Evolutionary conservation across 2,797 vertebrate species (phyloP).

Genomic region (Lagorchestes hirsutus): DNA sequence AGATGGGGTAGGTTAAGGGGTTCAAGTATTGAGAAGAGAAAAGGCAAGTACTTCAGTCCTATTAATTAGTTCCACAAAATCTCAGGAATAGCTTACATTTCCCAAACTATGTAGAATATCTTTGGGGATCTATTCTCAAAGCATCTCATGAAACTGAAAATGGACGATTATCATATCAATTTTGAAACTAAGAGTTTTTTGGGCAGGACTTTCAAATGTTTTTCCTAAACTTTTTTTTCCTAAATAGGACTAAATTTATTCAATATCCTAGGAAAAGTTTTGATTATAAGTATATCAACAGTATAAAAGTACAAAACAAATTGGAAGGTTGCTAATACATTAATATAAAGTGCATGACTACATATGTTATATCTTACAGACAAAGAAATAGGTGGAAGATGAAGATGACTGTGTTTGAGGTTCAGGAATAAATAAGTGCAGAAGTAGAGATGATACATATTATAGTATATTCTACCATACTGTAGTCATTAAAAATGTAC

Average conservation of each 20-base stretch:
- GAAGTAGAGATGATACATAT: conserved; percentile 86
- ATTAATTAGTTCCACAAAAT: neutral
- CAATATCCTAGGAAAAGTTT: conserved; percentile 86
- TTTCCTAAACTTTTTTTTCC: neutral
- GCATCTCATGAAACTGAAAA: no score
- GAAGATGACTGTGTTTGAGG: conserved; percentile 84
- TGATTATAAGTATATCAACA: conserved; percentile 88
- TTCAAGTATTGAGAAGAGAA: neutral
- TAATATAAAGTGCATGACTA: conserved; percentile 98
- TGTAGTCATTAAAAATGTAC: conserved; percentile 81
- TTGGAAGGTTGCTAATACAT: conserved; percentile 91
- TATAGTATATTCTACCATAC: conserved; percentile 86
- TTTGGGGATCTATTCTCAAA: no score
- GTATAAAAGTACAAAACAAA: conserved; percentile 98
- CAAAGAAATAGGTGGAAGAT: conserved; percentile 84
- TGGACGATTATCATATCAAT: neutral
- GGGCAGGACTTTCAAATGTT: neutral
- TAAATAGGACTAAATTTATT: conserved; percentile 88
- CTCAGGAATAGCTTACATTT: neutral
- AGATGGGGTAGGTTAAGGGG: neutral
- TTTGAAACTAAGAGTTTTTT: neutral
- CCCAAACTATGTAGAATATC: no score
- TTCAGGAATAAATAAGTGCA: conserved; percentile 87
- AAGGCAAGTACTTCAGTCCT: neutral
- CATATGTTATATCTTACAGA: conserved; percentile 90